A percentile compares a stretch with the other conserved stretches of the same genome.
Conservation (phyloP, 2,797 vertebrate genomes). For the Danionella dracula region DNA sequence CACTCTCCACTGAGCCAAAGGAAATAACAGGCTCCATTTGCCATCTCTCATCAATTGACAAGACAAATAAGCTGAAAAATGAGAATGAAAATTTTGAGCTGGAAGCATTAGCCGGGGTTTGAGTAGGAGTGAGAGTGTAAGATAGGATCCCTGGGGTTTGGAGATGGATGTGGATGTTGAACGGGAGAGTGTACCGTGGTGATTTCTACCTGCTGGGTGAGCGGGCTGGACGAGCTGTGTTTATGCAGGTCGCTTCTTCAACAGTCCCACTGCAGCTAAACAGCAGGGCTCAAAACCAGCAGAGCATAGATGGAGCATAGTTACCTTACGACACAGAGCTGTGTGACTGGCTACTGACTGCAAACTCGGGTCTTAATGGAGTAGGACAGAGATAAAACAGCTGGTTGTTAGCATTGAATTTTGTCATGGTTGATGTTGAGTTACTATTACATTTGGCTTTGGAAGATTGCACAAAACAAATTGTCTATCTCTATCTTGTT, state of each 20-base stretch:
- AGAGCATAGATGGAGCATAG: conserved; percentile 29
- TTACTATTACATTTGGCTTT: too few relatives aligned
- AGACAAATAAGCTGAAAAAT: conserved; percentile 34
- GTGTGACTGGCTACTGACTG: neutral
- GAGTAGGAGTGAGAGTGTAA: conserved; percentile 1
- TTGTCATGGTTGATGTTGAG: too few relatives aligned
- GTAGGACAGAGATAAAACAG: conserved; percentile 20
- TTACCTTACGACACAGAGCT: neutral
- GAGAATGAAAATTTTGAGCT: conserved; percentile 36
- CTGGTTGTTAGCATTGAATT: too few relatives aligned
- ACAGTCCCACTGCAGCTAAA: conserved; percentile 1
- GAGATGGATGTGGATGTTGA: conserved; percentile 35
- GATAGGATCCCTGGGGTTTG: conserved; percentile 35
- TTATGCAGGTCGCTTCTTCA: conserved; percentile 10
- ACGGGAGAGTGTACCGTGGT: conserved; percentile 40
- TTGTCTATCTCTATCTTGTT: too few relatives aligned
- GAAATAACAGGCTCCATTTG: conserved; percentile 46
- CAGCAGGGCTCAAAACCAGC: conserved; percentile 27
- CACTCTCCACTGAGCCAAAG: neutral
- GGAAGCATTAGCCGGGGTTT: conserved; percentile 15
- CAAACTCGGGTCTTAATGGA: neutral
- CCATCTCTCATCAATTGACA: conserved; percentile 35
- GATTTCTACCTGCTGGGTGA: conserved; percentile 55
- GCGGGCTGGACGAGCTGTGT: conserved; percentile 39
- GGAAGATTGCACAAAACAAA: too few relatives aligned